These are phyloP conservation scores for Atlantisia rogersi DNA, from an alignment of 2,113 vertebrate species.

Conservation along the genomic window DNA sequence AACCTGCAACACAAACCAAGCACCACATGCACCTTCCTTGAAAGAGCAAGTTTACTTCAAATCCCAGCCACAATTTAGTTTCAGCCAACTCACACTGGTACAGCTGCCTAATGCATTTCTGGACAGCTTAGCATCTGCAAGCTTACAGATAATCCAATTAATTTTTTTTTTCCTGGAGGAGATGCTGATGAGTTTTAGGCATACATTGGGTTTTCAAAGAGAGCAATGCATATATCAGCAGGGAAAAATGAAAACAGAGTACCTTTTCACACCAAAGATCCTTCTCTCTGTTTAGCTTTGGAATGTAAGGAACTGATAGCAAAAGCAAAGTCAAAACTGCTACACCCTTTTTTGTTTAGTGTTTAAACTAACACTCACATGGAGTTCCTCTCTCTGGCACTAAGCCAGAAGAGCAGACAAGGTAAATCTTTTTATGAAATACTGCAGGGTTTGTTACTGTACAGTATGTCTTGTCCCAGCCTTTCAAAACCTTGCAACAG, in stretches of 20 bases:
- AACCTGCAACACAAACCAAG: not conserved
- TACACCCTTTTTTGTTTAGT: not conserved
- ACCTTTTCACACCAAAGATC: not conserved
- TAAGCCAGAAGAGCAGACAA: not conserved
- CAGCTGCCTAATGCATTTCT: not conserved
- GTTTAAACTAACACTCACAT: not conserved
- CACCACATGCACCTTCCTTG: not conserved
- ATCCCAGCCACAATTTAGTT: not conserved
- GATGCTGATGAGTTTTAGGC: not conserved
- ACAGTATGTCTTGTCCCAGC: not conserved
- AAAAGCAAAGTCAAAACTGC: not conserved
- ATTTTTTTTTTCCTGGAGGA: not conserved
- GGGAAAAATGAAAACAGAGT: not conserved
- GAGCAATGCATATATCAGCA: rapidly evolving
- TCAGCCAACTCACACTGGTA: not conserved
- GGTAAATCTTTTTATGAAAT: not conserved
- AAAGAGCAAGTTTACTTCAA: not conserved
- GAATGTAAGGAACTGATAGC: not conserved
- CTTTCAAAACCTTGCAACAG: not conserved
- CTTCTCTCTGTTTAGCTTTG: not conserved
- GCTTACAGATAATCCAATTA: not conserved
- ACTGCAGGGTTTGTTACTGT: not conserved
- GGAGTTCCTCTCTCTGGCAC: not conserved
- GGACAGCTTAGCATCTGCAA: not conserved
- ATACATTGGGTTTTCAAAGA: not conserved